These are phyloP conservation scores for Abramis brama DNA, from an alignment of 2,113 vertebrate genomes.

Conservation along the genomic window DNA sequence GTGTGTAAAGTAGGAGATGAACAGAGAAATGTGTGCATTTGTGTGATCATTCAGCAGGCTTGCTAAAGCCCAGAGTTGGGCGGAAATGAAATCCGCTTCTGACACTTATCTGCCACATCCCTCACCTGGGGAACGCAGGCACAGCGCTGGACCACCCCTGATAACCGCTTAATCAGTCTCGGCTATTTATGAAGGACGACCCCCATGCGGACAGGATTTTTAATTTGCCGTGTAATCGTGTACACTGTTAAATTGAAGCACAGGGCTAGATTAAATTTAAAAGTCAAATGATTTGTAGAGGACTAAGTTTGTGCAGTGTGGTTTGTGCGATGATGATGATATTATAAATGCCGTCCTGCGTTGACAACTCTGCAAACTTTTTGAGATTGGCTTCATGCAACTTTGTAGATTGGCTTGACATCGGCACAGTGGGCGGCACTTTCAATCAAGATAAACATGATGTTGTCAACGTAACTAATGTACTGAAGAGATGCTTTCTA, in stretches of 20 bases:
- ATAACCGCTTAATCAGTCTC: conserved; percentile 87
- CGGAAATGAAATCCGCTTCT: conserved; percentile 82
- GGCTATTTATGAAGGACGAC: conserved; percentile 91
- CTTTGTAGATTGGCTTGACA: conserved; percentile 60
- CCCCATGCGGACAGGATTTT: conserved; percentile 87
- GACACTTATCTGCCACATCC: conserved; percentile 73
- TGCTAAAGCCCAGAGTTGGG: not conserved
- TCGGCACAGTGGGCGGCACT: not conserved
- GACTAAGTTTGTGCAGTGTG: conserved; percentile 51
- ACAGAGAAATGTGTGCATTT: not conserved
- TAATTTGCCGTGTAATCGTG: conserved; percentile 91
- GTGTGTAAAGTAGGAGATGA: not conserved
- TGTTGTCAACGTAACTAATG: conserved; percentile 26
- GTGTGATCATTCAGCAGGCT: not conserved
- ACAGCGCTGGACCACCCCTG: conserved; percentile 75
- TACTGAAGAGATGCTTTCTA: not conserved
- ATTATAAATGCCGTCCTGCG: conserved; percentile 51
- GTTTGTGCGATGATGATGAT: conserved; percentile 48
- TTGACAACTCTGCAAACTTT: conserved; percentile 57
- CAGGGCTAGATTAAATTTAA: conserved; percentile 89
- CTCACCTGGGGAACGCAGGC: conserved; percentile 80
- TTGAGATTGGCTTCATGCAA: conserved; percentile 63
- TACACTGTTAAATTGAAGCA: conserved; percentile 84
- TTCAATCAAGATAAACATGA: conserved; percentile 51
- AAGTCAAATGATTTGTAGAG: conserved; percentile 81